Evolutionary conservation across 2,797 vertebrate species (phyloP).

Genomic region (Typhlichthys subterraneus): DNA sequence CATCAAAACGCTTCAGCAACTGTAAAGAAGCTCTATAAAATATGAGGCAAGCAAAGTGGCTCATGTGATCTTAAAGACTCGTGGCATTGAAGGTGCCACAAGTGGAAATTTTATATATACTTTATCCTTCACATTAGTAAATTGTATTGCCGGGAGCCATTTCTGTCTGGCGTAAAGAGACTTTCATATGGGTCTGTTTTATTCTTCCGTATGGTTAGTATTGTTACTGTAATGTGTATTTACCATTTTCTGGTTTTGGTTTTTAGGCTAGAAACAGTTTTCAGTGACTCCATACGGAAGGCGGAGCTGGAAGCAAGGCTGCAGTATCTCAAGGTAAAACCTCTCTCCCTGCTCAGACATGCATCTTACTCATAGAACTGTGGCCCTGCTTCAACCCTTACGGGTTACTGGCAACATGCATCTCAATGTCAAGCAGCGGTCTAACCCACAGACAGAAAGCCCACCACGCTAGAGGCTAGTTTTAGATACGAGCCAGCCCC

Average conservation of each 20-base stretch:
- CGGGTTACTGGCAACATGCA: slow-evolving; percentile 9
- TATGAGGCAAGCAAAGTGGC: not conserved
- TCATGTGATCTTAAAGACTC: slow-evolving; percentile 40
- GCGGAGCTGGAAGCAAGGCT: slow-evolving; percentile 91
- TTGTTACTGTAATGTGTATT: slow-evolving; percentile 37
- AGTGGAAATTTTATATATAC: slow-evolving; percentile 56
- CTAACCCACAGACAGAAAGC: not conserved
- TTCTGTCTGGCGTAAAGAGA: slow-evolving; percentile 49
- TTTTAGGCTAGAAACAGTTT: slow-evolving; percentile 88
- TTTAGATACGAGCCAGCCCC: slow-evolving; percentile 28
- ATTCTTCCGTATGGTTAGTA: slow-evolving; percentile 35
- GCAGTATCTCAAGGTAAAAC: slow-evolving; percentile 91
- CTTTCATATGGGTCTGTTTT: slow-evolving; percentile 41
- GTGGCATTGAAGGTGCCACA: slow-evolving; percentile 14
- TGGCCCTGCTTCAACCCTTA: not conserved
- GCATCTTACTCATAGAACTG: not conserved
- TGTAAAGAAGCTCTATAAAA: slow-evolving; percentile 40
- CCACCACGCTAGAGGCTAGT: slow-evolving; percentile 27
- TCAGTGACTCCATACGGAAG: slow-evolving; percentile 88
- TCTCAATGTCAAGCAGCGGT: not conserved
- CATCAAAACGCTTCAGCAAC: slow-evolving; percentile 33
- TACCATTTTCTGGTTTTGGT: slow-evolving; percentile 26
- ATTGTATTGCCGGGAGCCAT: slow-evolving; percentile 34
- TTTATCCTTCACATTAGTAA: slow-evolving; percentile 41
- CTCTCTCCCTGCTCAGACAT: not conserved